Evolutionary conservation across 2,888 invertebrate genomes (phyloP).

Genomic region (Sipha maydis): DNA sequence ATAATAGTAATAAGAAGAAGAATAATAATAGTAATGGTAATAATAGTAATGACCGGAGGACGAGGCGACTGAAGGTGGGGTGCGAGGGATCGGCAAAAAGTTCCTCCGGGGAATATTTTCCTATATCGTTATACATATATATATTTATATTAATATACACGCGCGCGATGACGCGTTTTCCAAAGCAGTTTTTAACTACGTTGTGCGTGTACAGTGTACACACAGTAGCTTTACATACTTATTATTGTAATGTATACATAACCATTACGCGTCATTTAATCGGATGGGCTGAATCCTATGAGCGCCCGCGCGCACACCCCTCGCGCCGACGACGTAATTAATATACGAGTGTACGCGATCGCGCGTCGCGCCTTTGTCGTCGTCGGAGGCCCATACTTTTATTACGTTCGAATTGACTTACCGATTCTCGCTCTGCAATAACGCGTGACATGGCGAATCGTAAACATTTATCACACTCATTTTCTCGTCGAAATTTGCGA

Average conservation of each 20-base stretch:
- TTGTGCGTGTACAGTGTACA: not conserved
- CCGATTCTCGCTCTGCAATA: constrained; percentile 12
- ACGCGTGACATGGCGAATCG: not conserved
- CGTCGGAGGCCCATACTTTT: not conserved
- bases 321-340: constrained; percentile 27
- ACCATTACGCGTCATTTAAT: constrained; percentile 60
- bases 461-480: constrained; percentile 4
- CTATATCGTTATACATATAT: not conserved
- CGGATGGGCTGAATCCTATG: constrained; percentile 8
- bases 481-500: constrained; percentile 7
- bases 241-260: constrained; percentile 29
- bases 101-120: constrained; percentile 54
- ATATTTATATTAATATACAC: not conserved
- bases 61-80: not conserved
- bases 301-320: not conserved
- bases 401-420: constrained; percentile 33
- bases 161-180: constrained; percentile 13
- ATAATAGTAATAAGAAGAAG: constrained; percentile 32
- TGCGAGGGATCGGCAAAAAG: constrained; percentile 21
- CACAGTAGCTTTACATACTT: not conserved
- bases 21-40: not conserved
- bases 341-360: not conserved
- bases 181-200: constrained; percentile 47
- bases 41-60: constrained; percentile 16
- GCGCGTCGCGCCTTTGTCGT: not conserved